Percentiles rank a stretch among this genome's conserved stretches.
phyloP scores from a whole-genome alignment of 2,888 invertebrate genomes.

The Amiota minor region DNA sequence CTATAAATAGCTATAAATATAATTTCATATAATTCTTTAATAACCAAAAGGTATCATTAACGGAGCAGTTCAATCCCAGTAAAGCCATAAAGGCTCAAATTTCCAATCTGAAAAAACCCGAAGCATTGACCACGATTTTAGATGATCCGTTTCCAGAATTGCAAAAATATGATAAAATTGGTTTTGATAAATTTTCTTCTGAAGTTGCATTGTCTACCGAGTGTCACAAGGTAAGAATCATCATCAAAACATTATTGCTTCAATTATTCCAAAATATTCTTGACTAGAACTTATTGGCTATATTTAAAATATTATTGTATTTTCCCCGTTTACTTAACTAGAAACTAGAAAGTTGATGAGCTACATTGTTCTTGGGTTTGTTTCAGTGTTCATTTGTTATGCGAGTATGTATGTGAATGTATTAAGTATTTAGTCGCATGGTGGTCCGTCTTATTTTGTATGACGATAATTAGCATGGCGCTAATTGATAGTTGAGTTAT shows the following conservation, averaged over 20 bases:
- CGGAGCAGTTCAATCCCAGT: conserved; percentile 68
- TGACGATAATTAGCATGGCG: too few relatives aligned
- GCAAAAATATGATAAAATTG: conserved; percentile 77
- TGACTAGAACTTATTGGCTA: too few relatives aligned
- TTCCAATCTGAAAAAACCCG: conserved; percentile 73
- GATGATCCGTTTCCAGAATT: conserved; percentile 83
- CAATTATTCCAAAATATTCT: conserved; percentile 2
- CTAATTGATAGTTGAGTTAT: too few relatives aligned
- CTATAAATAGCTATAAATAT: neutral
- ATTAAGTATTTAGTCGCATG: too few relatives aligned
- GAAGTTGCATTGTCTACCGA: conserved; percentile 48
- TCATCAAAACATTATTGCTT: conserved; percentile 14
- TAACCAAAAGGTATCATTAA: conserved; percentile 47
- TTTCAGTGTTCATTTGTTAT: too few relatives aligned
- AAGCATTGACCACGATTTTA: conserved; percentile 76
- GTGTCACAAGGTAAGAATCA: conserved; percentile 55
- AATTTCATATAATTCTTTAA: neutral
- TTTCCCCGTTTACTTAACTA: too few relatives aligned
- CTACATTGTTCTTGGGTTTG: too few relatives aligned
- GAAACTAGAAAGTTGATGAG: too few relatives aligned
- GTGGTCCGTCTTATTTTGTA: too few relatives aligned
- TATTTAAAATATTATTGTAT: too few relatives aligned
- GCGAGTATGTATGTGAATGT: too few relatives aligned
- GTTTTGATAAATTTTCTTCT: conserved; percentile 72
- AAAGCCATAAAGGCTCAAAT: conserved; percentile 62